Conservation (phyloP, 2,113 vertebrate genomes). For the Tauraco erythrolophus region DNA sequence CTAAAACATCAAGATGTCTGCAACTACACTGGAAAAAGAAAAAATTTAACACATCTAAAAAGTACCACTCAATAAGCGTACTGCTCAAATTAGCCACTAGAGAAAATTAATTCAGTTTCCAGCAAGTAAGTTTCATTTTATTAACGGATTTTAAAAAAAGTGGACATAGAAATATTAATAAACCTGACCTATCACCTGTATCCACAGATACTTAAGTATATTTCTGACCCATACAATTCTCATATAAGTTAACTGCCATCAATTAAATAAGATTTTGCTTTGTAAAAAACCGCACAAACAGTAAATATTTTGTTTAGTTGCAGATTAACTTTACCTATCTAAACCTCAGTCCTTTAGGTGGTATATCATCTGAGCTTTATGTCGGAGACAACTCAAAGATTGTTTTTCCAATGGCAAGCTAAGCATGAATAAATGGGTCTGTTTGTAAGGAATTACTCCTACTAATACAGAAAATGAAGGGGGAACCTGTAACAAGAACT, state of each 20-base stretch:
- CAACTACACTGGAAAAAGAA: not conserved
- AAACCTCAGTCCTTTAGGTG: not conserved
- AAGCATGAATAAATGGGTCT: not conserved
- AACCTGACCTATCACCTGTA: not conserved
- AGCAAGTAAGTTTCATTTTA: conserved; percentile 2
- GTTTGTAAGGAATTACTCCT: not conserved
- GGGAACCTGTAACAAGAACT: not conserved
- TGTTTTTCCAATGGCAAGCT: not conserved
- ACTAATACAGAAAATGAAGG: not conserved
- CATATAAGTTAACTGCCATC: not conserved
- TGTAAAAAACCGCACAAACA: accelerated
- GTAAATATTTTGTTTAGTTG: not conserved
- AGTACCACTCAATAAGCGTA: conserved; percentile 2
- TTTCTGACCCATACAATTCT: not conserved
- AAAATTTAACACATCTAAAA: conserved; percentile 24
- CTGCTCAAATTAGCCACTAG: not conserved
- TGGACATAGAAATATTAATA: not conserved
- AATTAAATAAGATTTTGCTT: not conserved
- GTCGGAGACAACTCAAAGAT: not conserved
- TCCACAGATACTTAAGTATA: not conserved
- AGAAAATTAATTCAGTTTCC: conserved; percentile 11
- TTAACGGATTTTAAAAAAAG: not conserved
- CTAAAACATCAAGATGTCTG: no score
- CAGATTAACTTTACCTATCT: not conserved
- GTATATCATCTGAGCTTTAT: not conserved